Percentiles rank a stretch among this genome's conserved stretches.
phyloP scores from a whole-genome alignment of 2,113 vertebrate genomes.

The Syrmaticus mikado region DNA sequence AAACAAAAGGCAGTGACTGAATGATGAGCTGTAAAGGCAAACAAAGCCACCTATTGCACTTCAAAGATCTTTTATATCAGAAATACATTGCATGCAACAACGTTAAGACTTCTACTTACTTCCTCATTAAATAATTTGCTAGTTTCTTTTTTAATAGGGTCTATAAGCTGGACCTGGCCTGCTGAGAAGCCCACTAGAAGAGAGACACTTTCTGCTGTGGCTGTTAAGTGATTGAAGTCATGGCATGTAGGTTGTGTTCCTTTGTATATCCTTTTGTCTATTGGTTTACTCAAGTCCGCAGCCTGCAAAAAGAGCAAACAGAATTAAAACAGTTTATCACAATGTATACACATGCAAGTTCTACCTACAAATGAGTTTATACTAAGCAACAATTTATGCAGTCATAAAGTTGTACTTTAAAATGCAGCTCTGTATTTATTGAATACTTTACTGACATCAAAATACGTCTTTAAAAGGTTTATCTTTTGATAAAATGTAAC shows the following conservation, averaged over 20 bases:
- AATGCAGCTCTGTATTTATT: conserved; percentile 5
- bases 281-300: conserved; percentile 97
- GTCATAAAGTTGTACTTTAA: conserved; percentile 26
- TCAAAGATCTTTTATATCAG: not conserved
- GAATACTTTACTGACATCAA: not conserved
- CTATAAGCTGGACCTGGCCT: conserved; percentile 98
- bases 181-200: conserved; percentile 99
- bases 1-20: conserved; percentile 2
- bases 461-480: not conserved
- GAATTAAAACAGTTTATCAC: conserved; percentile 58
- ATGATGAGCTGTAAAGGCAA: not conserved
- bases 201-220: conserved; percentile 96
- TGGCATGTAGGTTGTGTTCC: conserved; percentile 99
- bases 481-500: not conserved
- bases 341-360: not conserved
- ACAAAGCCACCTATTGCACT: not conserved
- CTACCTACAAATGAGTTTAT: not conserved
- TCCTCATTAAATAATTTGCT: conserved; percentile 99
- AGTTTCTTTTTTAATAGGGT: conserved; percentile 99
- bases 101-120: conserved; percentile 83
- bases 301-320: conserved; percentile 84
- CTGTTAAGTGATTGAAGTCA: conserved; percentile 98
- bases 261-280: conserved; percentile 99
- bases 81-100: conserved; percentile 42
- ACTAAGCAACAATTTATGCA: not conserved